Evolutionary conservation across 37 sponge, comb jelly and placozoan genomes (phyloP).

Genomic region (Bolinopsis microptera): DNA sequence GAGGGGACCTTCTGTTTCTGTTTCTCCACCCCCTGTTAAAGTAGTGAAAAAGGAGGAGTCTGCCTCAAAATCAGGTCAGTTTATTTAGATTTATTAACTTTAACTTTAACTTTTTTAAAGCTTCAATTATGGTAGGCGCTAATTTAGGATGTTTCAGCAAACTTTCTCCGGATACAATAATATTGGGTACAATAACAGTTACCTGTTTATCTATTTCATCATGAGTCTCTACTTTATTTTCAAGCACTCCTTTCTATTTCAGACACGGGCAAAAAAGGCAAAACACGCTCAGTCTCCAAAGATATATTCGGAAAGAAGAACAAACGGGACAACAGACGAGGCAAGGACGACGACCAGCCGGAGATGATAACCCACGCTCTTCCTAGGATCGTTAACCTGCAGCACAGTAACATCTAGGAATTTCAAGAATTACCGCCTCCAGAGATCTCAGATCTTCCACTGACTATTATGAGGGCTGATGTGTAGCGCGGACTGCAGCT

Average conservation of each 20-base stretch:
- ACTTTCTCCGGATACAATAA: too few relatives aligned
- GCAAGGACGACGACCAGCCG: background rate
- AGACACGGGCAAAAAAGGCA: background rate
- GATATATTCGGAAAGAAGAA: slow-evolving; percentile 13
- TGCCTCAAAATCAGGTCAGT: background rate
- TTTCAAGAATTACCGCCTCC: too few relatives aligned
- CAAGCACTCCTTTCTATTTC: background rate
- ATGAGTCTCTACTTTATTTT: too few relatives aligned
- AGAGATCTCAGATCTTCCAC: too few relatives aligned
- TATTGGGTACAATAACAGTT: too few relatives aligned
- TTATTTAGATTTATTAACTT: background rate
- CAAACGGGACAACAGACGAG: background rate
- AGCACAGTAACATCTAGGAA: slow-evolving; percentile 60
- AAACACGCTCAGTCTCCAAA: background rate
- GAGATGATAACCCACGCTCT: slow-evolving; percentile 43
- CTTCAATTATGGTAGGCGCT: background rate
- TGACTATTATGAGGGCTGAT: too few relatives aligned
- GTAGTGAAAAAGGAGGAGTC: background rate
- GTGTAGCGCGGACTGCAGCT: too few relatives aligned
- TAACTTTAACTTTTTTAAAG: background rate
- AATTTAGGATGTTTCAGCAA: too few relatives aligned
- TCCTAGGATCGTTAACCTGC: slow-evolving; percentile 47
- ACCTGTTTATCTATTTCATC: too few relatives aligned
- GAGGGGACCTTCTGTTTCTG: background rate
- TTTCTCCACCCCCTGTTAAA: background rate